Conservation (phyloP, 2,888 invertebrate species). For the Zygothrica quintamaculata region DNA sequence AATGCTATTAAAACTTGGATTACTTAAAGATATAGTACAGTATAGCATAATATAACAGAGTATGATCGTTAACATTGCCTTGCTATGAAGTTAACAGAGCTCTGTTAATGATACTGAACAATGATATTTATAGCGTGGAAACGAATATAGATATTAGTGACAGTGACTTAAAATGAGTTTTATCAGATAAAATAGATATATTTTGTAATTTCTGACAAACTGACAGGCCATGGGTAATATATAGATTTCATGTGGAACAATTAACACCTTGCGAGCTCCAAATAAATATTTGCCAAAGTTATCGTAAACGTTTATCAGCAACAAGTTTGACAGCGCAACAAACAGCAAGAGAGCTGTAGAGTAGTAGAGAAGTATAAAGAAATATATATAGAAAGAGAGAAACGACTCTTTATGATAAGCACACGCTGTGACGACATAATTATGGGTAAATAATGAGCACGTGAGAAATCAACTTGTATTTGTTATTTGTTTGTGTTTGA, state of each 20-base stretch:
- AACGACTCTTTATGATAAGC: constrained; percentile 5
- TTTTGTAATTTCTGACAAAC: neutral
- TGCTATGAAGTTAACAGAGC: too few relatives aligned
- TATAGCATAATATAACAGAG: too few relatives aligned
- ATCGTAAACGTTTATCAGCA: constrained; percentile 65
- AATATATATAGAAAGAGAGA: too few relatives aligned
- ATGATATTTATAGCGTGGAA: too few relatives aligned
- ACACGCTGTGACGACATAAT: constrained; percentile 48
- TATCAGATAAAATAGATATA: constrained; percentile 25
- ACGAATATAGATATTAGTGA: too few relatives aligned
- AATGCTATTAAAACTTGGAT: too few relatives aligned
- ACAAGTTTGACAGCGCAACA: constrained; percentile 45
- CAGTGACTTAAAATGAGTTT: constrained; percentile 10
- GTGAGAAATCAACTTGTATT: constrained; percentile 22
- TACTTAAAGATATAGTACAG: too few relatives aligned
- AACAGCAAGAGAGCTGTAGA: constrained; percentile 1
- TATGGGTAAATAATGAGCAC: constrained; percentile 28
- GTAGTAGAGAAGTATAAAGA: too few relatives aligned
- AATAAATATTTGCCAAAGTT: constrained; percentile 71
- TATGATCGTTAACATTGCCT: too few relatives aligned
- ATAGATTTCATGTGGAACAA: constrained; percentile 62
- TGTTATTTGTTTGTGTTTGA: constrained; percentile 17
- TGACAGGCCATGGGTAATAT: constrained; percentile 54
- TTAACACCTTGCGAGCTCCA: constrained; percentile 66
- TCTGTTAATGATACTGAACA: too few relatives aligned